Evolutionary conservation across 2,113 vertebrate genomes (phyloP).

Genomic region (Panthera uncia): DNA sequence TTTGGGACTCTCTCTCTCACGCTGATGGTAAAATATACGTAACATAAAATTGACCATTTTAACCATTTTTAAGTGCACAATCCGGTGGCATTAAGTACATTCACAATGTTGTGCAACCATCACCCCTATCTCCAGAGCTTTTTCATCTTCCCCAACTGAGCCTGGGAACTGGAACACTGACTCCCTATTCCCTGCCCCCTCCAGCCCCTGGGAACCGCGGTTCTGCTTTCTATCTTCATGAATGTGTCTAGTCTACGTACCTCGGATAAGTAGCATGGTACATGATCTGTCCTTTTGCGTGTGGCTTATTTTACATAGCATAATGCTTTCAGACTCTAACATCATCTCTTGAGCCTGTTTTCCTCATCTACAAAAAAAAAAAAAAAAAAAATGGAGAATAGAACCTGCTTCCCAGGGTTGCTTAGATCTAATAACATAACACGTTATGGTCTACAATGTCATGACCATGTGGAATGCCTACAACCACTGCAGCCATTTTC

Average conservation of each 20-base stretch:
- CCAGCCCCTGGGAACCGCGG: neutral
- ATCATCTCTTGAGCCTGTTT: neutral
- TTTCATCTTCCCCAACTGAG: no score
- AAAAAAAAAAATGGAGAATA: neutral
- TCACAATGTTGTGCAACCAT: neutral
- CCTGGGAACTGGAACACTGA: neutral
- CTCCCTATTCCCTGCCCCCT: neutral
- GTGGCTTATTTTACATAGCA: neutral
- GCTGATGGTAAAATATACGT: neutral
- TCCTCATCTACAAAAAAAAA: neutral
- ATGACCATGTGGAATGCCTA: neutral
- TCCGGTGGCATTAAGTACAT: neutral
- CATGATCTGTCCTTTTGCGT: neutral
- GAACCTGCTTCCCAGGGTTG: neutral
- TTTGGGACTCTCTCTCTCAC: neutral
- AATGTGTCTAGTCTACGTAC: neutral
- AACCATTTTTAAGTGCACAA: neutral
- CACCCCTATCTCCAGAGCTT: neutral
- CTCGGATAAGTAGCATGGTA: neutral
- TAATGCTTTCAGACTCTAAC: neutral
- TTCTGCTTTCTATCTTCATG: neutral
- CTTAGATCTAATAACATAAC: neutral
- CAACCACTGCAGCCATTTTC: neutral
- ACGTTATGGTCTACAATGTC: neutral
- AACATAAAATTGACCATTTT: neutral